Evolutionary conservation across 2,113 vertebrate genomes (phyloP), one percentile per base, ranked within the genome.

Genomic region (Osmerus mordax): DNA sequence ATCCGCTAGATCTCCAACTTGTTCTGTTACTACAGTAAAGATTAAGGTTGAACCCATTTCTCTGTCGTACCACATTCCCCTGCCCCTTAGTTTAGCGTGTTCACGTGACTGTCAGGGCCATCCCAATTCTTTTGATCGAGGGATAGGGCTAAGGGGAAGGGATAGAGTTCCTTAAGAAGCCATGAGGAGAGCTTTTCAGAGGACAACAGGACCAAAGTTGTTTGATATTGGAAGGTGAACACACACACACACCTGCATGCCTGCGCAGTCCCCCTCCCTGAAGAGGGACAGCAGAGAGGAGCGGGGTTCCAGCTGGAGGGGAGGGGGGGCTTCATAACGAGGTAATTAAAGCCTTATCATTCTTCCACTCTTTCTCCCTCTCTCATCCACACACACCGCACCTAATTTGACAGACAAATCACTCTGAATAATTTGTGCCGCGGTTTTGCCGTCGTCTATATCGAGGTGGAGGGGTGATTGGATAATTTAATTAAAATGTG

Each of bases 401-500:
- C 53, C 63, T 69, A 62, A 69, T 82, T 84, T 80, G 71, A 83
- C 82, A 86, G 72, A 81, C 84, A 78, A 85, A 87, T 84, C 83
- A 77, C 76, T 76, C 65, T 67, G 73, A 80, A 78, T 73, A 83
- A 86, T 85, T 89, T 80, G 85, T 76, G 79, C 77, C 78, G 84
- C 78, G 83, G 86, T 86, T 90, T 81, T 76, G 71, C 81, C 81
- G 76, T 80, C 80, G 80, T 87, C 81, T 81, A 79, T 75, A 47
- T 84, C 82, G 74, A 71, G 62, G 71, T 21, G 51, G 12, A 67
- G 72, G 63, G 77, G 86, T 65, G 81, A 71, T 79, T 82, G 84
- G 75, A 88, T 89, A 89, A 89, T 89, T 90, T 78, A 88, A 91
- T 89, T 90, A 89, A 85, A 89, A 83, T 65, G 74, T 79, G 77